Evolutionary conservation across 2,888 invertebrate species (phyloP).

Genomic region (Sminthurinus aureus): DNA sequence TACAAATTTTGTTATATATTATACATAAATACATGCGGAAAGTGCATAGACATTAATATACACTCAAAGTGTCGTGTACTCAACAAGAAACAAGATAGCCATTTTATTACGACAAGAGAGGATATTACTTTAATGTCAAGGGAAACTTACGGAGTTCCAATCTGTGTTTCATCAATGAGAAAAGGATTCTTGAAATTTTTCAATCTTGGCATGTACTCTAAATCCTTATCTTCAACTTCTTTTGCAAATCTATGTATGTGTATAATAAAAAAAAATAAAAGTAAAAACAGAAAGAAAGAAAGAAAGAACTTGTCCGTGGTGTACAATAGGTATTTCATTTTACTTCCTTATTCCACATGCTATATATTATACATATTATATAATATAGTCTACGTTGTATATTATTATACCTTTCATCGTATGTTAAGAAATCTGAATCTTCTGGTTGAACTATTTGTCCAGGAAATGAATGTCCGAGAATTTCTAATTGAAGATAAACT

Average conservation of each 20-base stretch:
- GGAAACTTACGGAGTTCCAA: conserved; percentile 42
- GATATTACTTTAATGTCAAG: neutral
- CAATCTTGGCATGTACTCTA: conserved; percentile 42
- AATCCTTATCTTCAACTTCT: conserved; percentile 43
- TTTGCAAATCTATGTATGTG: conserved; percentile 32
- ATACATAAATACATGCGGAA: neutral
- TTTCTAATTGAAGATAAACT: conserved; percentile 40
- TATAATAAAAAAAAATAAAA: neutral
- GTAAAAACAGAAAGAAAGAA: no score
- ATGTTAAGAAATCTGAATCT: conserved; percentile 40
- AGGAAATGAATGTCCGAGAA: conserved; percentile 40
- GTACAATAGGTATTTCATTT: no score
- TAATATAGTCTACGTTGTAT: neutral
- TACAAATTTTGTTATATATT: conserved; percentile 8
- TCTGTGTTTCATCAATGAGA: conserved; percentile 36
- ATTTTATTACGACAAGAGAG: no score
- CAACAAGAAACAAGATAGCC: no score
- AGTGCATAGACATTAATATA: neutral
- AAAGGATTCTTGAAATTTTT: conserved; percentile 48
- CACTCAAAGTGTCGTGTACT: neutral
- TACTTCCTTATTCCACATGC: no score
- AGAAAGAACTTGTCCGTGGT: no score
- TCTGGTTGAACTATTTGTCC: conserved; percentile 29
- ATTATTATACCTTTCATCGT: conserved; percentile 40
- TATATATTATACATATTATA: neutral